Evolutionary conservation across 2,888 invertebrate species (phyloP), one percentile per base, ranked within the genome.

Genomic region (Notodonta dromedarius): DNA sequence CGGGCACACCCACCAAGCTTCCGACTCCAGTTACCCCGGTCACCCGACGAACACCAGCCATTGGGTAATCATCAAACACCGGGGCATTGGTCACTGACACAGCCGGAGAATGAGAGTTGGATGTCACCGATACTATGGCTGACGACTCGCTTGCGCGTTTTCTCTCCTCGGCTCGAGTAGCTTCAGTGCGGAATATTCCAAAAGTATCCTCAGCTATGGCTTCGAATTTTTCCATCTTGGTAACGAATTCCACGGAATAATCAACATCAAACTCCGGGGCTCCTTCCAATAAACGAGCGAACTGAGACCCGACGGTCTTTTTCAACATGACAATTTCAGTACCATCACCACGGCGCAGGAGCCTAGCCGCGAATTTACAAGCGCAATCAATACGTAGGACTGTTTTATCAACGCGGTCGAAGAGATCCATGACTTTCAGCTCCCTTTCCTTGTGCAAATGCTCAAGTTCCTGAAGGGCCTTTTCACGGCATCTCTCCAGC

Each of bases 371-470:
- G 83, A 98, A 98, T 77, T 96, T 96, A 81, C 97, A 97, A 11
- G 98, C 98, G 81, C 97, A 97, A 79, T 98, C 97, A 67, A 98
- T 96, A 77, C 97, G 96, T 68, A 96, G 97, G 67, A 97, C 96
- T 5, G 96, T 96, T 83, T 97, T 97, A 77, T 97, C 98, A 60
- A 98, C 95, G 65, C 95, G 95, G 81, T 97, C 96, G 81, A 96
- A 96, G 66, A 97, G 94, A 83, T 98, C 98, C 98, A 98, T 98
- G 46, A 98, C 96, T 86, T 97, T 96, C 50, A 98, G 94, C 87
- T 98, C 98, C 65, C 98, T 95, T 79, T 97, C 96, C 64, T 96
- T 96, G 86, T 98, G 98, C 67, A 97, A 87, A 69, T 95, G 94
- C 76, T 96, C 96, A 55, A 98, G 94, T 80, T 97, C 96, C 70